These are phyloP conservation scores for Drosophila nigrodunni DNA, from an alignment of 1,140 invertebrate species.

Conservation along the genomic window DNA sequence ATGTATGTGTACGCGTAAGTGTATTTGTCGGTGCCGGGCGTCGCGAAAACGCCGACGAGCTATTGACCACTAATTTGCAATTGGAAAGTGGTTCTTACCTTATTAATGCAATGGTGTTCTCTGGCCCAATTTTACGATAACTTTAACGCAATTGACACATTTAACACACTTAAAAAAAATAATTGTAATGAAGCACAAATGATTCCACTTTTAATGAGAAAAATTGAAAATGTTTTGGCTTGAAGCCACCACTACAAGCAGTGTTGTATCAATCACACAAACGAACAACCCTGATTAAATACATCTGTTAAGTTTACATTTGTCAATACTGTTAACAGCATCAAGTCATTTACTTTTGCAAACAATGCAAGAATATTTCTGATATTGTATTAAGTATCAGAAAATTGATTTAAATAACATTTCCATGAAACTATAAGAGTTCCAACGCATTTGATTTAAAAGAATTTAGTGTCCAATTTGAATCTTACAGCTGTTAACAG, in stretches of 20 bases:
- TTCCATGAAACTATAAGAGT: neutral
- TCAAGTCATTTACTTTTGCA: neutral
- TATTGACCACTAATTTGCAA: conserved; percentile 44
- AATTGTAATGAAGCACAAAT: neutral
- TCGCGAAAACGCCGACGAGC: conserved; percentile 72
- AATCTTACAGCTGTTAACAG: neutral
- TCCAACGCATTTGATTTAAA: neutral
- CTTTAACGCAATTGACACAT: neutral
- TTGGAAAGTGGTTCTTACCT: conserved; percentile 26
- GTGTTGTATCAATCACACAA: conserved; percentile 13
- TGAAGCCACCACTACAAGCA: conserved; percentile 31
- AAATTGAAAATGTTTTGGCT: conserved; percentile 71
- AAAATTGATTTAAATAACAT: neutral
- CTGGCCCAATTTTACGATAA: neutral
- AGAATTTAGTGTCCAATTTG: neutral
- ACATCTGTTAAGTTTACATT: conserved; percentile 13
- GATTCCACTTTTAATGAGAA: conserved; percentile 24
- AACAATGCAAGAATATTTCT: neutral
- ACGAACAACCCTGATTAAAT: conserved; percentile 22
- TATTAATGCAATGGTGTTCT: neutral
- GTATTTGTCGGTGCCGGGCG: conserved; percentile 63
- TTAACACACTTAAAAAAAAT: neutral
- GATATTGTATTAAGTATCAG: neutral
- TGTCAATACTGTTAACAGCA: conserved; percentile 10
- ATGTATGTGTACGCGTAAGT: conserved; percentile 27